Evolutionary conservation across 2,888 invertebrate genomes (phyloP).

Genomic region (Adelognathus sp.): DNA sequence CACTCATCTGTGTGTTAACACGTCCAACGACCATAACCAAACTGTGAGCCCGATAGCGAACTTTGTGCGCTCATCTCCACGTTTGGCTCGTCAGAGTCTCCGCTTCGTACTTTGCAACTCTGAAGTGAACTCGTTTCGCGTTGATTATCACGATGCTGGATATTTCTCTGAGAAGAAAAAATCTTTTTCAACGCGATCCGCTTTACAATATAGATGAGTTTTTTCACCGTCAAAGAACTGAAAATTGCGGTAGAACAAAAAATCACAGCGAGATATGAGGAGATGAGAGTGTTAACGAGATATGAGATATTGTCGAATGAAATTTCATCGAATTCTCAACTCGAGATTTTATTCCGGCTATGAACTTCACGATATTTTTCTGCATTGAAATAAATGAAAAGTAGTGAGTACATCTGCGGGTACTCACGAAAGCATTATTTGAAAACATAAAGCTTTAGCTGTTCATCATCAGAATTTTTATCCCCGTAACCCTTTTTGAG

Average conservation of each 20-base stretch:
- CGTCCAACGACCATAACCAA: neutral
- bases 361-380: neutral
- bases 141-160: neutral
- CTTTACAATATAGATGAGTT: neutral
- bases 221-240: neutral
- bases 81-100: neutral
- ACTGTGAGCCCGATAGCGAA: neutral
- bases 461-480: no score
- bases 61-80: neutral
- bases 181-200: neutral
- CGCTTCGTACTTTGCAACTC: neutral
- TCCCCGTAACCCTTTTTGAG: no score
- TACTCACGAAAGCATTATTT: no score
- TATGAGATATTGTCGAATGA: neutral
- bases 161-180: neutral
- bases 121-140: neutral
- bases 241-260: neutral
- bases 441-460: no score
- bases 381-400: no score
- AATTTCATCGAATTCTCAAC: no score
- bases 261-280: neutral
- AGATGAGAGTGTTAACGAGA: neutral
- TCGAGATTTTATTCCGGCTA: neutral
- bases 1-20: neutral
- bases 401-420: no score